Evolutionary conservation across 2,888 invertebrate genomes (phyloP), one percentile per base, ranked within the genome.

Genomic region (Callyntrura sp.): DNA sequence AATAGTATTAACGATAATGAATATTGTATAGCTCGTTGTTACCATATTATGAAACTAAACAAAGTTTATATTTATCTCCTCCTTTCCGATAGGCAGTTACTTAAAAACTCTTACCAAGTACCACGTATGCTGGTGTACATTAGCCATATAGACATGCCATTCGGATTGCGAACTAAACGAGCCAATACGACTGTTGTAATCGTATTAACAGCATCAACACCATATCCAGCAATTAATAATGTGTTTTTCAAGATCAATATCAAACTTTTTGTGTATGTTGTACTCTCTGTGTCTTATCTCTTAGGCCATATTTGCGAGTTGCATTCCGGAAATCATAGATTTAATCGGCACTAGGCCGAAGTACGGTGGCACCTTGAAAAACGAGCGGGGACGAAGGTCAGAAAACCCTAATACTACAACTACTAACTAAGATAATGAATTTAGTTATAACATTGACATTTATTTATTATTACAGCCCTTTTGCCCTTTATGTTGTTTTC

Each of bases 321-420:
- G 99, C 97, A 99, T 99, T 96, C 99, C 99, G 96, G 99, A 99
- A 97, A 99, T 99, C 96, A 99, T 99, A 96, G 99, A 99, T 97
- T 98, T 99, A 97, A 98, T 99, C 96, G 99, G 99, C 96, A 98
- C 98, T 96, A 98, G 99, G 96, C 98, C 99, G 96, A 99, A 99
- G 97, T 99, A 99, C 96, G 99, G 99, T 96, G 99, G 99, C 96
- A 98, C 99, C 96, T 98, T 98, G 97, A 99, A 99, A 97, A 99
- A 99, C 96, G 99, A 99, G 97, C 98, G 98, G 96, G 99, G 99
- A 96, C 98, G 99, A 98, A 99, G 99, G 99, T 99, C 94, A 94
- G 94, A 91, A 86, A 81, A 85, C 90, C 83, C 87, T 88, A 88
- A 85, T 83, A 90, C 88, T 88, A 88, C 88, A 88, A 83, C 84